Conservation (phyloP, 2,797 vertebrate species). For the Enteromius afrohamiltoni region DNA sequence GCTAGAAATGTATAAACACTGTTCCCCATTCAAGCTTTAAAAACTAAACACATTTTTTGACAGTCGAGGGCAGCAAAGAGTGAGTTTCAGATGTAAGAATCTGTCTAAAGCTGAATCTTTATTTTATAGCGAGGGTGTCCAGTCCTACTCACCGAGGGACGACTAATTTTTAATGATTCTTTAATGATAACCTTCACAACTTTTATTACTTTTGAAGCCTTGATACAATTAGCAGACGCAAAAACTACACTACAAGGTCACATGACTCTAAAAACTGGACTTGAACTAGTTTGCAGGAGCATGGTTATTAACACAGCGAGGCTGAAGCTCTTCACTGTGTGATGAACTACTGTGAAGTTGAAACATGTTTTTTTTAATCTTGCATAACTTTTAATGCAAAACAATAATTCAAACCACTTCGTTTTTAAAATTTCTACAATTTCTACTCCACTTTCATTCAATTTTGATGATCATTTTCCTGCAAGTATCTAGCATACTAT, state of each 20-base stretch:
- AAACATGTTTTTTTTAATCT: not conserved
- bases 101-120: not conserved
- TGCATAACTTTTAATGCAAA: not conserved
- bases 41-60: not conserved
- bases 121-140: not conserved
- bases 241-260: too few relatives aligned
- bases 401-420: not conserved
- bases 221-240: not conserved
- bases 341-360: not conserved
- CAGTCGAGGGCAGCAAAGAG: not conserved
- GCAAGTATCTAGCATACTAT: not conserved
- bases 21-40: too few relatives aligned
- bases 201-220: not conserved
- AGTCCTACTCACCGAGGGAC: not conserved
- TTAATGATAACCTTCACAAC: not conserved
- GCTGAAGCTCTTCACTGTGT: too few relatives aligned
- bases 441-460: not conserved
- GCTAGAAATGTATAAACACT: too few relatives aligned
- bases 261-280: not conserved
- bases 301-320: not conserved
- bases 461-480: not conserved
- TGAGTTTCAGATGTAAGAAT: not conserved
- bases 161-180: not conserved
- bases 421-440: not conserved
- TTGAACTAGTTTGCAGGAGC: not conserved